Evolutionary conservation across 2,888 invertebrate species (phyloP), one percentile per base, ranked within the genome.

Genomic region (Sarcophaga subvicina): DNA sequence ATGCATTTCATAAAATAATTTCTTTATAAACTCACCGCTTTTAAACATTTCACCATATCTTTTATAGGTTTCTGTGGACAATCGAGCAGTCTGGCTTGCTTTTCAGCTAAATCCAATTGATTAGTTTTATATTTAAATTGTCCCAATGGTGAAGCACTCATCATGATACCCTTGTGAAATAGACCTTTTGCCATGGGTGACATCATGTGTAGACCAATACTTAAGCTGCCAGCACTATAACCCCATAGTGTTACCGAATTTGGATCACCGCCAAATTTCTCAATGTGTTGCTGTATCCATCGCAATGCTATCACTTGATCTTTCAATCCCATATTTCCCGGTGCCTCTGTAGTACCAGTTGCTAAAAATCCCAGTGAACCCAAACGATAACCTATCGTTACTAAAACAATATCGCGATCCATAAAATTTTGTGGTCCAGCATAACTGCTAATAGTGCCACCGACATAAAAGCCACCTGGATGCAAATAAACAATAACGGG

Each of bases 261-360:
- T 0, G 95, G 95, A 91, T 96, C 94, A 2, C 96, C 96, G 0
- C 96, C 96, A 89, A 96, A 96, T 0, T 94, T 91, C 0, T 92
- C 94, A 80, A 96, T 96, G 89, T 96, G 95, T 25, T 94, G 91
- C 88, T 94, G 94, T 3, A 96, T 94, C 96, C 96, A 96, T 89
- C 94, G 94, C 71, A 96, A 91, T 0, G 95, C 96, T 1, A 93
- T 91, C 2, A 96, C 96, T 92, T 96, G 96, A 91, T 96, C 96
- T 90, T 96, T 96, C 69, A 96, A 92, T 0, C 96, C 96, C 66
- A 95, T 94, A 92, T 96, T 96, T 5, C 96, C 96, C 0, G 96
- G 95, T 0, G 96, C 95, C 25, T 94, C 93, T 22, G 94, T 93
- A 80, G 95, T 96, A 0, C 95, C 96, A 0, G 96, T 96, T 88